phyloP scores from a whole-genome alignment of 2,113 vertebrate species.

The Quiscalus mexicanus region DNA sequence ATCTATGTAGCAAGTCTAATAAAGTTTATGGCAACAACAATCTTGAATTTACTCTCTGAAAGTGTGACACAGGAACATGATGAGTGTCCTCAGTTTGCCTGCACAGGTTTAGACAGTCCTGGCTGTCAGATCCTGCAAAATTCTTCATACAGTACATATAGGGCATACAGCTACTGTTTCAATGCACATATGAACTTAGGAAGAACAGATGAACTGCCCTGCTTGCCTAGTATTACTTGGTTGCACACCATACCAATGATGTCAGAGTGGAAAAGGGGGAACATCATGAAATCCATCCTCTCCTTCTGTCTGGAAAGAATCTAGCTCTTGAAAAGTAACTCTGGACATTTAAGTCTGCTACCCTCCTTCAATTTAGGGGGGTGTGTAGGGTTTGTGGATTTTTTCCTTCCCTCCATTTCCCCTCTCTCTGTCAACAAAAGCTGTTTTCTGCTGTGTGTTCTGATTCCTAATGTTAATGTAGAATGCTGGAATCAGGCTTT shows the following conservation, averaged over 20 bases:
- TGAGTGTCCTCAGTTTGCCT: background rate
- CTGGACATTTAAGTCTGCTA: background rate
- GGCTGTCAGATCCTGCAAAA: background rate
- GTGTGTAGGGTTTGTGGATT: fast-evolving
- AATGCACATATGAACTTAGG: fast-evolving
- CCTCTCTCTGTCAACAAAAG: background rate
- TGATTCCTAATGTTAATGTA: background rate
- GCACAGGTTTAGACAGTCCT: background rate
- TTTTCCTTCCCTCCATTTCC: no score
- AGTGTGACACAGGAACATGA: background rate
- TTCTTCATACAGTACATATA: background rate
- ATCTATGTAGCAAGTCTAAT: background rate
- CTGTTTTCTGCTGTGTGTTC: background rate
- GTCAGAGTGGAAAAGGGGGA: background rate
- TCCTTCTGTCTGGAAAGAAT: background rate
- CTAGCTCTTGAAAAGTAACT: background rate
- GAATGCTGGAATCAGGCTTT: background rate
- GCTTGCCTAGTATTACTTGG: background rate
- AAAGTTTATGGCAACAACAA: background rate
- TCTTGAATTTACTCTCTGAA: background rate
- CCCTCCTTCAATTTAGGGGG: background rate
- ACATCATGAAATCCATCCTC: background rate
- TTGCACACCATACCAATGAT: background rate
- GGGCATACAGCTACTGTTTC: background rate
- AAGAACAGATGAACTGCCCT: background rate